Percentiles rank a stretch among this genome's conserved stretches.
Conservation (phyloP, 2,888 invertebrate genomes). For the Apoda limacodes region DNA sequence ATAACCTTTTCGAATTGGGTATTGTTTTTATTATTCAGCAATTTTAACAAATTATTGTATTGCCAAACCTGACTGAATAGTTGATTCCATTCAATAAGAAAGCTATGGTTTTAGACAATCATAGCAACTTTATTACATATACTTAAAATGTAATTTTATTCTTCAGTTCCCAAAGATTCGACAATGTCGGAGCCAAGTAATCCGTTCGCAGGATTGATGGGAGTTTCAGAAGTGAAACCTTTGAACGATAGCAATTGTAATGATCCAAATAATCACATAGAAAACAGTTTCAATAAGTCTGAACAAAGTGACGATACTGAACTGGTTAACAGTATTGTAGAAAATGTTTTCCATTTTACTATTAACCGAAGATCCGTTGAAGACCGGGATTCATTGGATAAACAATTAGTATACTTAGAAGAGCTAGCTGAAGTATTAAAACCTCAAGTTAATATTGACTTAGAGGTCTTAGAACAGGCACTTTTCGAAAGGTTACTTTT, state of each 20-base stretch:
- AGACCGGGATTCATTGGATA: constrained; percentile 28
- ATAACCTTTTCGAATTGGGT: no score
- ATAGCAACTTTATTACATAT: no score
- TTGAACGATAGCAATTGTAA: constrained; percentile 27
- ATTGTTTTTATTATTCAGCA: no score
- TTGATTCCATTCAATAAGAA: no score
- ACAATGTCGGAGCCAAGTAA: constrained; percentile 56
- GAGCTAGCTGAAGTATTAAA: constrained; percentile 67
- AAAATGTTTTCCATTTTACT: constrained; percentile 80
- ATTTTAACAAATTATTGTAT: no score
- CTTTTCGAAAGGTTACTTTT: constrained; percentile 83
- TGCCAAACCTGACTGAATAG: no score
- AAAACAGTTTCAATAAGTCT: constrained; percentile 29
- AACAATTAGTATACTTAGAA: constrained; percentile 74
- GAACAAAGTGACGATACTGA: constrained; percentile 34
- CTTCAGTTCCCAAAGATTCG: constrained; percentile 13
- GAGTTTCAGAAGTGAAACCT: constrained; percentile 34
- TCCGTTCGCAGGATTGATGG: constrained; percentile 54
- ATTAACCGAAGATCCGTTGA: constrained; percentile 62
- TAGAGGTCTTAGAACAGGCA: constrained; percentile 79
- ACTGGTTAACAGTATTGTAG: constrained; percentile 69
- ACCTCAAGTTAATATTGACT: constrained; percentile 63
- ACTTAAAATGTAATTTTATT: constrained; percentile 20
- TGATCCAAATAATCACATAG: constrained; percentile 28
- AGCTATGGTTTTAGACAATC: no score